Evolutionary conservation across 2,888 invertebrate species (phyloP).

Genomic region (Rhaphigaster nebulosa): DNA sequence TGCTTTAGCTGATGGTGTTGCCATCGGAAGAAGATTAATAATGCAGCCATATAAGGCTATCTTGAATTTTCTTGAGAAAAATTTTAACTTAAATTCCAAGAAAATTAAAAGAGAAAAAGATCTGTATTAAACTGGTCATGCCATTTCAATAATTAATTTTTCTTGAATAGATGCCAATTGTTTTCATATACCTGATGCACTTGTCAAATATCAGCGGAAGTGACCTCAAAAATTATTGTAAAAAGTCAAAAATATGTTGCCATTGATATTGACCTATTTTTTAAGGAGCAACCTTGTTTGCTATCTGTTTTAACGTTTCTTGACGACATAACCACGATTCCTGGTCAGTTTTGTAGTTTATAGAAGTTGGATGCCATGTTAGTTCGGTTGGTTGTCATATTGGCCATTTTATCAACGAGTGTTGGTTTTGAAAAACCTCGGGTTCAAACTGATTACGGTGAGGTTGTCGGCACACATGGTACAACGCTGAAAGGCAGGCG

Average conservation of each 20-base stretch:
- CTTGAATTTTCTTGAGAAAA: too few species aligned
- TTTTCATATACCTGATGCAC: neutral
- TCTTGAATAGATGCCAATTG: neutral
- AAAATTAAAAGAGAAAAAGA: too few species aligned
- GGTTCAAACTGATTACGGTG: conserved; percentile 49
- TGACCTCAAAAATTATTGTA: neutral
- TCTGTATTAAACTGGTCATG: neutral
- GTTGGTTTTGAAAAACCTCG: neutral
- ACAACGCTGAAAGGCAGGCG: conserved; percentile 55
- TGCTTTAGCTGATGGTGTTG: too few species aligned
- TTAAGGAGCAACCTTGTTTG: neutral
- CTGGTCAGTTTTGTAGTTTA: neutral
- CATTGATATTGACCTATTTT: conserved; percentile 13
- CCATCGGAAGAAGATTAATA: too few species aligned
- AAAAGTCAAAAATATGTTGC: neutral
- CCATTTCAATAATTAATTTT: neutral
- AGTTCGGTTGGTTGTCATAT: neutral
- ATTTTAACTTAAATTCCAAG: too few species aligned
- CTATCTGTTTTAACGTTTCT: neutral
- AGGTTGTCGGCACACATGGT: conserved; percentile 47
- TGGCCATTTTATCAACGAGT: neutral
- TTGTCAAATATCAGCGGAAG: neutral
- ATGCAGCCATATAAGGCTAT: too few species aligned
- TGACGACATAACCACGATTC: neutral
- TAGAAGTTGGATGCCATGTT: neutral